Percentiles rank a stretch among this genome's conserved stretches.
phyloP scores from a whole-genome alignment of 2,888 invertebrate genomes.

The Cephus pulcher region DNA sequence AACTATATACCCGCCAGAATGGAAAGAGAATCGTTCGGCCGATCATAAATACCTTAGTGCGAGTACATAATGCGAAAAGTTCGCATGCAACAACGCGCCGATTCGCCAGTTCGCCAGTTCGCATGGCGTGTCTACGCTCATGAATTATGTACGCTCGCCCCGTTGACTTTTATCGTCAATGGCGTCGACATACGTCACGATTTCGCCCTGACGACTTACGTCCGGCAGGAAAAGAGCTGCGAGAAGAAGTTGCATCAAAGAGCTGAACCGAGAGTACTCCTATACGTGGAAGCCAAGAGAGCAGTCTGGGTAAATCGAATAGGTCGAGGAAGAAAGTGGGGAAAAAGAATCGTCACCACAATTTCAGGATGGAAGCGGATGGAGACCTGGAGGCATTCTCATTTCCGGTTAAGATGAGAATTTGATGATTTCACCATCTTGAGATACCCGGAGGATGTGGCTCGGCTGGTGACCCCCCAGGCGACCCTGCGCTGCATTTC shows the following conservation, averaged over 20 bases:
- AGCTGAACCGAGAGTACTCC: background rate
- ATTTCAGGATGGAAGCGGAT: background rate
- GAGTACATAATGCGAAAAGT: constrained; percentile 36
- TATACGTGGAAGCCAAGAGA: background rate
- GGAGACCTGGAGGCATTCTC: background rate
- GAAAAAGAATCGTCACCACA: background rate
- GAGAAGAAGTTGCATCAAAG: background rate
- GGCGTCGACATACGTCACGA: background rate
- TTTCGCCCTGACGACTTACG: background rate
- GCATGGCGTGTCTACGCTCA: background rate
- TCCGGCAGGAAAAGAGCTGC: background rate
- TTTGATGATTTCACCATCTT: background rate
- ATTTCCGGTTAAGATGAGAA: background rate
- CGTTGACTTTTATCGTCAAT: background rate
- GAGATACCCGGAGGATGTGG: background rate
- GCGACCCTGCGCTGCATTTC: constrained; percentile 40
- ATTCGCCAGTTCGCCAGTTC: background rate
- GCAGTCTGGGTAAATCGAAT: background rate
- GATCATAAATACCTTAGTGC: constrained; percentile 41
- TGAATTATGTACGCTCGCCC: background rate
- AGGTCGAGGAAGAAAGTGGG: background rate
- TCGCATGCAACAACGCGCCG: constrained; percentile 33
- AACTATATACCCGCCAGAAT: no score
- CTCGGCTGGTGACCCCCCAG: background rate
- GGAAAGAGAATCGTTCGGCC: constrained; percentile 30